Percentiles rank a stretch among this genome's conserved stretches.
Evolutionary conservation across 2,888 invertebrate species (phyloP).

Genomic region (Limnephilus auricula): DNA sequence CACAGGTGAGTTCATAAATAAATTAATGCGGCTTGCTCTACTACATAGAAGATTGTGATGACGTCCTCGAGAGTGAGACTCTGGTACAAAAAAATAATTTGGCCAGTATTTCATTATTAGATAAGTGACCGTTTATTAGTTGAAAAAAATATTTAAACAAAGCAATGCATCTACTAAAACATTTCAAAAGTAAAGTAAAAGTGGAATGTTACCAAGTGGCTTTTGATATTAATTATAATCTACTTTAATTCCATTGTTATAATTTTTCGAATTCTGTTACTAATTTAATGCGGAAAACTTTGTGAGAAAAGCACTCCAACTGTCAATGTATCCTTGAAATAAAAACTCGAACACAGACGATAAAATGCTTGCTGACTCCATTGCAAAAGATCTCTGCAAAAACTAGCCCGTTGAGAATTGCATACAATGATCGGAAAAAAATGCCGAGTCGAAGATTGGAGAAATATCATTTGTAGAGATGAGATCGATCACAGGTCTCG

Average conservation of each 20-base stretch:
- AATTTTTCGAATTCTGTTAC: neutral
- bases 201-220: too few relatives aligned
- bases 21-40: too few relatives aligned
- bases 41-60: too few relatives aligned
- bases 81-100: too few relatives aligned
- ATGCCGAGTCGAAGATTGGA: constrained; percentile 11
- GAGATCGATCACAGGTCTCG: constrained; percentile 30
- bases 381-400: neutral
- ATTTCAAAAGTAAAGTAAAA: too few relatives aligned
- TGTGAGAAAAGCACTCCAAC: neutral
- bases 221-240: too few relatives aligned
- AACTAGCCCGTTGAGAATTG: constrained; percentile 18
- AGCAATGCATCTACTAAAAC: too few relatives aligned
- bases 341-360: neutral
- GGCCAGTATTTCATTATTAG: too few relatives aligned
- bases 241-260: neutral
- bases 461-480: constrained; percentile 26
- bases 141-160: too few relatives aligned
- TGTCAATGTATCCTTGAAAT: neutral
- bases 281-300: neutral
- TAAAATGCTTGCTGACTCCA: neutral
- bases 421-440: constrained; percentile 14
- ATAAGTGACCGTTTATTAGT: too few relatives aligned
- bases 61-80: too few relatives aligned
- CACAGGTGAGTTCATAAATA: too few relatives aligned